These are phyloP conservation scores for Furcula furcula DNA, from an alignment of 2,888 invertebrate genomes.

Conservation along the genomic window DNA sequence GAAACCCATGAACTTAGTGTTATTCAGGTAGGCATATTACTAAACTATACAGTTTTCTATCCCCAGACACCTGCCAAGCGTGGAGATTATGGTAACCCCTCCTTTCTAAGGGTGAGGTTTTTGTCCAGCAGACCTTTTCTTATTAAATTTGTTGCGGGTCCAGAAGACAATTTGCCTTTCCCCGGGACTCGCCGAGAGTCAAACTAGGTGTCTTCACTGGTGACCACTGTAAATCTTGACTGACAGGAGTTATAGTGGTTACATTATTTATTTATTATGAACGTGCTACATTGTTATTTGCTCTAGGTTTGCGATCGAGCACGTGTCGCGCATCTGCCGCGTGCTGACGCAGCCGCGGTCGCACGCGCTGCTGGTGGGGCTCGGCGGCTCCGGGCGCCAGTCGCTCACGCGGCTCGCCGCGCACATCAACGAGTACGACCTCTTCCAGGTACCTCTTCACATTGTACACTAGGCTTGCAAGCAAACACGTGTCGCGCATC, in stretches of 20 bases:
- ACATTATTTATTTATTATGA: too few relatives aligned
- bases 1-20: slow-evolving; percentile 97
- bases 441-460: slow-evolving; percentile 80
- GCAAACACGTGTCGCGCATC: neutral
- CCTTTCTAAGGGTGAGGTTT: too few relatives aligned
- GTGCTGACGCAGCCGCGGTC: slow-evolving; percentile 95
- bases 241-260: too few relatives aligned
- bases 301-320: slow-evolving; percentile 95
- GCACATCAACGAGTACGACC: slow-evolving; percentile 96
- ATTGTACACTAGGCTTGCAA: neutral
- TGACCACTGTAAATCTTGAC: neutral
- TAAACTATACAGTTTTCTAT: too few relatives aligned
- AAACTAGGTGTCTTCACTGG: neutral
- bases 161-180: too few relatives aligned
- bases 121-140: too few relatives aligned
- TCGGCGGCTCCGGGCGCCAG: slow-evolving; percentile 96
- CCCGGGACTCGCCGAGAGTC: neutral
- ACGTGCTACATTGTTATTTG: neutral
- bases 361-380: slow-evolving; percentile 94
- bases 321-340: slow-evolving; percentile 94
- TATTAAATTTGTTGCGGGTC: too few relatives aligned
- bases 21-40: slow-evolving; percentile 94
- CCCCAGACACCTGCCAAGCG: too few relatives aligned
- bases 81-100: too few relatives aligned
- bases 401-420: slow-evolving; percentile 94